Evolutionary conservation across 2,113 vertebrate species (phyloP), one percentile per base, ranked within the genome.

Genomic region (Eptatretus burgeri): DNA sequence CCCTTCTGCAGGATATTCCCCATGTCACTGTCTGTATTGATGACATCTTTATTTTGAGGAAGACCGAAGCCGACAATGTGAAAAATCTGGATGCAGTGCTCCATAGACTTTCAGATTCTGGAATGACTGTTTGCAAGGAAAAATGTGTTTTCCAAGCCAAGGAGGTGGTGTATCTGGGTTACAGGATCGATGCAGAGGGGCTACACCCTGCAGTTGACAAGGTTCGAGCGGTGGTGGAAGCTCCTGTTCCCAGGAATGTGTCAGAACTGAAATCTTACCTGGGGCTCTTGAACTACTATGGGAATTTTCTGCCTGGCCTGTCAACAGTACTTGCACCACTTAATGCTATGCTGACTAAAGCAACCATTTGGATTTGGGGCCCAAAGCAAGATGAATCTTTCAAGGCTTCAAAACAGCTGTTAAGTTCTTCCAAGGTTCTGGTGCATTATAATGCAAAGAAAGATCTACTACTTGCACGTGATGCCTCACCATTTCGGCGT

Each of bases 71-170:
- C 10, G 5, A 63, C 14, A 5, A 63, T 18, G 5, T 63, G 13
- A 18, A 63, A 19, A 63, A 14, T 14, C 18, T 63, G 62, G 62
- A 63, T 9, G 62, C 13, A 63, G 62, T 63, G 62, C 18, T 63
- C 10, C 13, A 18, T 5, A 13, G 62, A 13, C 10, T 63, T 5
- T 18, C 14, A 63, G 18, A 18, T 5, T 63, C 19, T 18, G 62
- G 8, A 10, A 63, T 63, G 14, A 13, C 18, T 20, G 62, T 63
- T 1, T 11, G 49, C 14, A 14, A 18, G 53, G 62, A 18, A 63
- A 63, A 63, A 41, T 63, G 62, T 63, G 49, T 18, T 18, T 63
- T 63, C 10, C 27, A 41, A 7, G 27, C 27, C 62, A 63, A 63
- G 62, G 18, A 18, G 49, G 62, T 63, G 62, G 19, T 8, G 62